These are phyloP conservation scores for Drosophila mimica DNA, from an alignment of 2,888 invertebrate species.

Conservation along the genomic window DNA sequence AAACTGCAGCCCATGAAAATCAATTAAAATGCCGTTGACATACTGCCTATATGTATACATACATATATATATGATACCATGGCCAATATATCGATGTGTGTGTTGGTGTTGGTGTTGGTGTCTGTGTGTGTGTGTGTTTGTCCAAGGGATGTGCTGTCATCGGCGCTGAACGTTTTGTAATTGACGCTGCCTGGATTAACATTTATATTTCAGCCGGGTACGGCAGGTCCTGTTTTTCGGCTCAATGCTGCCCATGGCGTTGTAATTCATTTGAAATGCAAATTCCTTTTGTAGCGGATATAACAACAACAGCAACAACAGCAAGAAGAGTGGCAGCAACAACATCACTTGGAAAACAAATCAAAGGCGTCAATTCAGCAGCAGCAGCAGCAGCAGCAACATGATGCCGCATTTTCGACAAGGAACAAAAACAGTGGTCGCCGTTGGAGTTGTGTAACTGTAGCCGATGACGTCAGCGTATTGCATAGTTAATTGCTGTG, in stretches of 20 bases:
- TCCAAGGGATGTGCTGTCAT: conserved; percentile 63
- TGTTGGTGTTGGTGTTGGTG: conserved; percentile 18
- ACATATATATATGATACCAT: neutral
- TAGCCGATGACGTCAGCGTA: conserved; percentile 71
- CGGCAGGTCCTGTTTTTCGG: conserved; percentile 8
- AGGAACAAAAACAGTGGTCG: neutral
- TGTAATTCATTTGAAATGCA: conserved; percentile 78
- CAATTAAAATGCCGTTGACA: conserved; percentile 81
- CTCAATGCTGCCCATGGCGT: conserved; percentile 41
- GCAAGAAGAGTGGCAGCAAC: conserved; percentile 40
- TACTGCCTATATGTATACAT: conserved; percentile 48
- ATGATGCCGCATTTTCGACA: conserved; percentile 61
- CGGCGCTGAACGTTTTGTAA: conserved; percentile 77
- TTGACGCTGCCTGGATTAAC: conserved; percentile 78
- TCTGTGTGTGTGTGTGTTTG: too few relatives aligned
- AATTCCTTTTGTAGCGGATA: conserved; percentile 77
- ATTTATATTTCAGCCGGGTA: conserved; percentile 73
- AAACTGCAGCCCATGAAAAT: conserved; percentile 82
- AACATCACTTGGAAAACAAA: conserved; percentile 67
- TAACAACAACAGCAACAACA: conserved; percentile 58
- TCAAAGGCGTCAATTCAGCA: conserved; percentile 63
- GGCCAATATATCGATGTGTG: conserved; percentile 20
- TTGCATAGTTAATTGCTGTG: conserved; percentile 79
- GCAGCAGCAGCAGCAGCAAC: conserved; percentile 36
- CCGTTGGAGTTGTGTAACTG: conserved; percentile 23